These are phyloP conservation scores for Neomonachus schauinslandi DNA, from an alignment of 2,113 vertebrate genomes.

Conservation along the genomic window DNA sequence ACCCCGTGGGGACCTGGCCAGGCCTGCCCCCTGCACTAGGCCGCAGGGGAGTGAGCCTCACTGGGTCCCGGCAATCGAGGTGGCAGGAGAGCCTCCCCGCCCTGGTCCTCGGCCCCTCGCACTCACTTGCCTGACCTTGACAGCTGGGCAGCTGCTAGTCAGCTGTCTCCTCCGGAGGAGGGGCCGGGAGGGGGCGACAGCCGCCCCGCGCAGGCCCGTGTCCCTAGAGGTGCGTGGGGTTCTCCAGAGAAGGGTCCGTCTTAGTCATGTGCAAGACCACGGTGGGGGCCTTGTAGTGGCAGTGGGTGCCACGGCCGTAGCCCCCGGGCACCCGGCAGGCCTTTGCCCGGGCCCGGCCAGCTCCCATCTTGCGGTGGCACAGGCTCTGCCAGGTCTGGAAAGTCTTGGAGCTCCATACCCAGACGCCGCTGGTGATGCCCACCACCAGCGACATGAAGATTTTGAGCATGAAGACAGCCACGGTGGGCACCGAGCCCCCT, in stretches of 20 bases:
- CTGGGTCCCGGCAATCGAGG: neutral
- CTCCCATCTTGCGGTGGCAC: constrained; percentile 94
- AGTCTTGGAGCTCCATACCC: constrained; percentile 99
- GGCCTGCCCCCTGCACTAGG: neutral
- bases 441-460: constrained; percentile 99
- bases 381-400: constrained; percentile 98
- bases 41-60: neutral
- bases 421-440: constrained; percentile 98
- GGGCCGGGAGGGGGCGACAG: neutral
- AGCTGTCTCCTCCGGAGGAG: constrained; percentile 60
- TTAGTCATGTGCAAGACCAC: constrained; percentile 96
- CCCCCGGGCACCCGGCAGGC: constrained; percentile 89
- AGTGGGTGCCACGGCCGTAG: constrained; percentile 91
- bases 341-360: constrained; percentile 92
- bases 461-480: constrained; percentile 99
- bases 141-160: constrained; percentile 76
- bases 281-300: constrained; percentile 95
- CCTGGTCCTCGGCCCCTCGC: neutral
- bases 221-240: constrained; percentile 93
- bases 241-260: constrained; percentile 94
- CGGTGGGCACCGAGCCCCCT: constrained; percentile 92
- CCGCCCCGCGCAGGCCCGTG: neutral
- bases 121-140: constrained; percentile 68
- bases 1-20: neutral
- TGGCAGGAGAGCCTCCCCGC: neutral